A percentile compares a stretch with the other conserved stretches of the same genome.
Evolutionary conservation across 1,140 invertebrate species (phyloP).

Genomic region (Lordiphosa collinella): DNA sequence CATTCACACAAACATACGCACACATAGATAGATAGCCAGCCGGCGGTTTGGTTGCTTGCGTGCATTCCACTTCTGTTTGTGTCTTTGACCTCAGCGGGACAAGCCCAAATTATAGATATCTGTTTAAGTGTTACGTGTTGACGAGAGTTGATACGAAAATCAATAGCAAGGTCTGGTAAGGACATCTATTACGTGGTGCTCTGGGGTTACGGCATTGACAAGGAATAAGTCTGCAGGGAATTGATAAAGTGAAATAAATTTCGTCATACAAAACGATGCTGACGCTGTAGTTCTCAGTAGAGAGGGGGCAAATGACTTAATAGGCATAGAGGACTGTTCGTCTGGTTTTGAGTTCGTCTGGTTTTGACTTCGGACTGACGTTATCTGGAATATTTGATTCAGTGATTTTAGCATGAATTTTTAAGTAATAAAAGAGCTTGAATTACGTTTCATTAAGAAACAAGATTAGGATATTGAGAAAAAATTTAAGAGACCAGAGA

Average conservation of each 20-base stretch:
- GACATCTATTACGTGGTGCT: not conserved
- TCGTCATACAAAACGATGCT: too few relatives aligned
- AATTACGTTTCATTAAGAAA: too few relatives aligned
- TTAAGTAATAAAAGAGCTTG: too few relatives aligned
- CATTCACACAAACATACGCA: not conserved
- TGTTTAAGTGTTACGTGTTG: slow-evolving; percentile 2
- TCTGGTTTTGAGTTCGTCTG: too few relatives aligned
- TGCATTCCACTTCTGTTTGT: slow-evolving; percentile 4
- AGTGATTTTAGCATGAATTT: too few relatives aligned
- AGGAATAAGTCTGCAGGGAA: not conserved
- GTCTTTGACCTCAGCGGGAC: slow-evolving; percentile 58
- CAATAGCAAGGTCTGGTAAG: slow-evolving; percentile 16
- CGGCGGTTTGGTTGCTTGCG: slow-evolving; percentile 11
- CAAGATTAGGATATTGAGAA: too few relatives aligned
- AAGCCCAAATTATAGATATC: slow-evolving; percentile 49
- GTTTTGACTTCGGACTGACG: too few relatives aligned
- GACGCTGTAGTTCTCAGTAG: too few relatives aligned
- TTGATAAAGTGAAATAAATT: not conserved
- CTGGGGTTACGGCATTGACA: not conserved
- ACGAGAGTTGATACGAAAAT: slow-evolving; percentile 36
- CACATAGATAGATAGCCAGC: not conserved
- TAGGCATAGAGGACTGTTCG: too few relatives aligned
- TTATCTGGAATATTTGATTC: too few relatives aligned
- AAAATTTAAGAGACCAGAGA: too few relatives aligned
- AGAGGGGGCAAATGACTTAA: too few relatives aligned